These are phyloP conservation scores for Brachylomia viminalis DNA, from an alignment of 2,888 invertebrate species.

Conservation along the genomic window DNA sequence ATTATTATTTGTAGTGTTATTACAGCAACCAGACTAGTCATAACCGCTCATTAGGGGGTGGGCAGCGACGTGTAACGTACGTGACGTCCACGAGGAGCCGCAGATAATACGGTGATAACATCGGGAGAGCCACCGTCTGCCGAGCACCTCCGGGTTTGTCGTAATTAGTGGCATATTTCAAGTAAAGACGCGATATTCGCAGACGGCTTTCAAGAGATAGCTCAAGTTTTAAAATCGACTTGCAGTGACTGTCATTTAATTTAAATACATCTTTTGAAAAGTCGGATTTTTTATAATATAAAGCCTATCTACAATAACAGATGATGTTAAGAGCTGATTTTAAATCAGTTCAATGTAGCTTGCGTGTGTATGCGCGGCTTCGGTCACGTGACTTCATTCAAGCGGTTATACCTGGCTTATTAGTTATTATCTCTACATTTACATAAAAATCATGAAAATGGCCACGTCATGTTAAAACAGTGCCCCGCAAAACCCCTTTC, in stretches of 20 bases:
- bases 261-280: too few relatives aligned
- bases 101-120: conserved; percentile 54
- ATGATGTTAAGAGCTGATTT: too few relatives aligned
- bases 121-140: conserved; percentile 8
- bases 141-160: conserved; percentile 39
- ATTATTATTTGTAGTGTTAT: conserved; percentile 30
- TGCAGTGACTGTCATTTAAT: too few relatives aligned
- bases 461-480: not conserved
- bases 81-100: conserved; percentile 42
- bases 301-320: too few relatives aligned
- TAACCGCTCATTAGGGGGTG: conserved; percentile 45
- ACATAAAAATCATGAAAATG: not conserved
- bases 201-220: not conserved
- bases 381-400: too few relatives aligned
- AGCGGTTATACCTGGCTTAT: too few relatives aligned
- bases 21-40: conserved; percentile 56
- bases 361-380: too few relatives aligned
- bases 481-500: conserved; percentile 4
- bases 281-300: too few relatives aligned
- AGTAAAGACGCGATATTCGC: too few relatives aligned
- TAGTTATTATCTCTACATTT: too few relatives aligned
- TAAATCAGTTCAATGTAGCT: too few relatives aligned
- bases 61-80: conserved; percentile 37
- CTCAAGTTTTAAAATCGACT: not conserved
- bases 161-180: not conserved